Evolutionary conservation across 1,140 invertebrate species (phyloP).

Genomic region (Lepidotrigona ventralis): DNA sequence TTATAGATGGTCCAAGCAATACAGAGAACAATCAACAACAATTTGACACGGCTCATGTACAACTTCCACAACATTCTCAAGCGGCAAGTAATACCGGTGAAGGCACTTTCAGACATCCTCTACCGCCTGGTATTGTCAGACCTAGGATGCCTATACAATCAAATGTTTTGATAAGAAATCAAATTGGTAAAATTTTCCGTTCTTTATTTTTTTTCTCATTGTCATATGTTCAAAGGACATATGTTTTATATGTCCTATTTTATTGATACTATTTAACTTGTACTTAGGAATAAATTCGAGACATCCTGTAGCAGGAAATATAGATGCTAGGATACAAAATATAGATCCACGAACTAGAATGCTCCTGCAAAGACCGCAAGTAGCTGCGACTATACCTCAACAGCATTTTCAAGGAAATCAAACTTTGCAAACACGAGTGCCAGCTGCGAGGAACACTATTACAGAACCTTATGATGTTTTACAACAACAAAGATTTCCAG

Average conservation of each 20-base stretch:
- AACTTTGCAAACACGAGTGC: slow-evolving; percentile 72
- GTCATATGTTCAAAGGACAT: not conserved
- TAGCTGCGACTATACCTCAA: slow-evolving; percentile 64
- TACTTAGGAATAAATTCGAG: slow-evolving; percentile 68
- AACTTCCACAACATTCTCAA: slow-evolving; percentile 74
- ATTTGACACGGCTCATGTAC: slow-evolving; percentile 72
- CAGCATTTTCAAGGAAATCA: slow-evolving; percentile 74
- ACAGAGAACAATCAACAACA: slow-evolving; percentile 67
- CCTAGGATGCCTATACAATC: slow-evolving; percentile 78
- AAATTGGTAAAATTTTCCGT: slow-evolving; percentile 67
- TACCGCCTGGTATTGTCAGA: slow-evolving; percentile 81
- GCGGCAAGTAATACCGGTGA: slow-evolving; percentile 70
- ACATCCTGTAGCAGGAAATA: slow-evolving; percentile 69
- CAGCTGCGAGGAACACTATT: slow-evolving; percentile 67
- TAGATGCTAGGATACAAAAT: slow-evolving; percentile 76
- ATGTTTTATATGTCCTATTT: not conserved
- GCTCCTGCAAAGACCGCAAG: slow-evolving; percentile 76
- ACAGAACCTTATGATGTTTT: slow-evolving; percentile 76
- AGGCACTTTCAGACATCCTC: slow-evolving; percentile 82
- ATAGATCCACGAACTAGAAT: slow-evolving; percentile 80
- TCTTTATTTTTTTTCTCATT: slow-evolving; percentile 9
- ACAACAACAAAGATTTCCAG: slow-evolving; percentile 75
- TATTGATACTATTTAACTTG: not conserved
- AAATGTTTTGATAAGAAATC: slow-evolving; percentile 75
- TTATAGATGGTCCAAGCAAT: slow-evolving; percentile 67